Evolutionary conservation across 2,888 invertebrate genomes (phyloP).

Genomic region (Odiellus spinosus): DNA sequence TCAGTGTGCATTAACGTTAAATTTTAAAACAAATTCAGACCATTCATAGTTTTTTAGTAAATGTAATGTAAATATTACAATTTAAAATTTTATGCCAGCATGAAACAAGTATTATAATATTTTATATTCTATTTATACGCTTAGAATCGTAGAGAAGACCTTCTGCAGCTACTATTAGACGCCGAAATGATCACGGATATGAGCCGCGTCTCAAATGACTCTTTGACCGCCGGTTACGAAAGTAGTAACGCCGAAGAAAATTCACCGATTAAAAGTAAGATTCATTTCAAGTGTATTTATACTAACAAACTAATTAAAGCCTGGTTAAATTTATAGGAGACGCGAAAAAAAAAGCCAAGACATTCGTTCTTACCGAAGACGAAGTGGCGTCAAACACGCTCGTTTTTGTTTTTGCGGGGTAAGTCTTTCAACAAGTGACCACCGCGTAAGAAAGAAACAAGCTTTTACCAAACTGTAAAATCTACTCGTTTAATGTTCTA

Average conservation of each 20-base stretch:
- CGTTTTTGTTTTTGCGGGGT: constrained; percentile 4
- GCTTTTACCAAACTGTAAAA: no score
- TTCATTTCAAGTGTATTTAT: no score
- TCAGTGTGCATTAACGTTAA: no score
- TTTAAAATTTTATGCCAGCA: not conserved
- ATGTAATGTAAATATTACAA: no score
- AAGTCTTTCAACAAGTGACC: not conserved
- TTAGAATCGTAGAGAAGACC: not conserved
- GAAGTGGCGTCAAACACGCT: not conserved
- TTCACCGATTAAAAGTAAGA: no score
- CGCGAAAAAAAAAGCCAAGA: no score
- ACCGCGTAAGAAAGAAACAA: not conserved
- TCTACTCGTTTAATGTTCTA: no score
- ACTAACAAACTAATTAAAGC: no score
- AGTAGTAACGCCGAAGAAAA: no score
- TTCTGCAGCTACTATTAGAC: not conserved
- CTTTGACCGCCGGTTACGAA: constrained; percentile 1
- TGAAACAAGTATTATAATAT: not conserved
- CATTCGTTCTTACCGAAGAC: not conserved
- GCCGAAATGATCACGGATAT: not conserved
- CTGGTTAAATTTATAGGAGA: no score
- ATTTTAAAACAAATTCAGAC: no score
- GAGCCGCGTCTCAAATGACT: not conserved
- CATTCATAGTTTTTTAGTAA: no score
- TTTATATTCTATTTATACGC: not conserved